Evolutionary conservation across 2,888 invertebrate genomes (phyloP).

Genomic region (Chesias legatella): DNA sequence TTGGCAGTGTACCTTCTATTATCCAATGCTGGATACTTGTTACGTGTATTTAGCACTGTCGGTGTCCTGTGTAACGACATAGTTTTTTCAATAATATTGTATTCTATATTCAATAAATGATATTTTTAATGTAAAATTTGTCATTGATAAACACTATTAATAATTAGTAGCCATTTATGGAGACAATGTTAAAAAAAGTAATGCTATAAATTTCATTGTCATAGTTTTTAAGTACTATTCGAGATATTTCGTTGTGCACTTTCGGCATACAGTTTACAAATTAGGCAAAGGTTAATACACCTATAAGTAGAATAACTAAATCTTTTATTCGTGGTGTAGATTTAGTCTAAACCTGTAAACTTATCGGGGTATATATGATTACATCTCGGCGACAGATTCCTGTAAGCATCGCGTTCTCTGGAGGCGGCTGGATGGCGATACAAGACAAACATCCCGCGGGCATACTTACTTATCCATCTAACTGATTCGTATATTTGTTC

Average conservation of each 20-base stretch:
- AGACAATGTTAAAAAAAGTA: conserved; percentile 67
- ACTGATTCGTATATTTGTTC: no score
- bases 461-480: conserved; percentile 17
- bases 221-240: conserved; percentile 75
- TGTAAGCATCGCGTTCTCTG: conserved; percentile 31
- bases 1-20: conserved; percentile 63
- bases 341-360: conserved; percentile 62
- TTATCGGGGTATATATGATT: conserved; percentile 52
- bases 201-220: conserved; percentile 75
- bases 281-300: conserved; percentile 61
- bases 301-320: conserved; percentile 67
- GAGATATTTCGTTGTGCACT: conserved; percentile 77
- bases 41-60: conserved; percentile 68
- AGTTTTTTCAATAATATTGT: conserved; percentile 78
- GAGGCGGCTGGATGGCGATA: conserved; percentile 45
- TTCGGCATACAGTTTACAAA: conserved; percentile 71
- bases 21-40: conserved; percentile 66
- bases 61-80: conserved; percentile 74
- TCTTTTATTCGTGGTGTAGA: conserved; percentile 71
- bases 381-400: conserved; percentile 51
- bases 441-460: no score
- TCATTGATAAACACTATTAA: conserved; percentile 73
- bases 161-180: conserved; percentile 73
- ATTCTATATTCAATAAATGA: conserved; percentile 79
- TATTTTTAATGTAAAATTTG: conserved; percentile 77